phyloP scores from a whole-genome alignment of 2,888 invertebrate species.

The Microchrysa polita region DNA sequence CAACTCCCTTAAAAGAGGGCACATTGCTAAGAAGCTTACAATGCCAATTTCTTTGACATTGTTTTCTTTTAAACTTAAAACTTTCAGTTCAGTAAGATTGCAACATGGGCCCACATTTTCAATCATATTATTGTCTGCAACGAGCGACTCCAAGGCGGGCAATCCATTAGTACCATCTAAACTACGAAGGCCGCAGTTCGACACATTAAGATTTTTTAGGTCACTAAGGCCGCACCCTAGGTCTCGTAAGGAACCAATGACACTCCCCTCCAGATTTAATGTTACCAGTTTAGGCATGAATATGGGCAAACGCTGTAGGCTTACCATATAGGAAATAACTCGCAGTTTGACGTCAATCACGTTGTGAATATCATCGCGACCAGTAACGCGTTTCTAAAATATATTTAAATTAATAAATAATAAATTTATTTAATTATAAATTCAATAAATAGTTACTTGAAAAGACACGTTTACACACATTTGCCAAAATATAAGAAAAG shows the following conservation, averaged over 20 bases:
- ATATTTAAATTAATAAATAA: conserved; percentile 4
- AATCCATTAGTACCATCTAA: conserved; percentile 76
- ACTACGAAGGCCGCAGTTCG: conserved; percentile 72
- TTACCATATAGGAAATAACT: conserved; percentile 73
- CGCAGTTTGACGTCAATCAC: conserved; percentile 71
- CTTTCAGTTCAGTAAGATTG: conserved; percentile 65
- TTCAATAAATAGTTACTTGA: no score
- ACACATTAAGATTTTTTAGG: conserved; percentile 66
- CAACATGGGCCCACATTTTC: conserved; percentile 71
- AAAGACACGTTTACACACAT: no score
- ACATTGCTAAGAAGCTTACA: conserved; percentile 61
- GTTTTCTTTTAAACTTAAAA: conserved; percentile 64
- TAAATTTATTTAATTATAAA: no score
- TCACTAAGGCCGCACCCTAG: conserved; percentile 73
- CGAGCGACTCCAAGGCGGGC: conserved; percentile 69
- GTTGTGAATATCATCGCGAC: conserved; percentile 64
- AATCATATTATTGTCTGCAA: conserved; percentile 72
- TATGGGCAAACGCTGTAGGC: conserved; percentile 71
- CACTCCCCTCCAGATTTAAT: conserved; percentile 74
- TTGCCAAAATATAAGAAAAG: no score
- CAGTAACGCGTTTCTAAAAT: conserved; percentile 63
- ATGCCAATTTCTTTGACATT: conserved; percentile 59
- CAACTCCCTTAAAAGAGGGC: conserved; percentile 67
- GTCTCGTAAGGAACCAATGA: conserved; percentile 73
- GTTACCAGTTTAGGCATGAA: conserved; percentile 71